Conservation (phyloP, 2,888 invertebrate genomes). For the Anthophora plumipes region DNA sequence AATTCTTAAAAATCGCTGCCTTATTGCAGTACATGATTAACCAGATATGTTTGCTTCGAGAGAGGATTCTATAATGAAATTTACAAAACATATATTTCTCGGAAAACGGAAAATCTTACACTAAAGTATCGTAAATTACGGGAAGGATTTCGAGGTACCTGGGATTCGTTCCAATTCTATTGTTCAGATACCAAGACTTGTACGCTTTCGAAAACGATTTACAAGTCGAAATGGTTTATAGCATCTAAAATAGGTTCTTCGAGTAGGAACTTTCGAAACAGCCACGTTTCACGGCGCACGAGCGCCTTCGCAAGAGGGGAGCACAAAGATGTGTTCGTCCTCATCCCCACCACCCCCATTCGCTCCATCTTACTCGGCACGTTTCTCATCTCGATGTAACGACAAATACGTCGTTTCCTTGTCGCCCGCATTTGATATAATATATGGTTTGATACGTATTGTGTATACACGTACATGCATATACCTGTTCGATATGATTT, state of each 20-base stretch:
- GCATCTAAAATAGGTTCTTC: slow-evolving; percentile 71
- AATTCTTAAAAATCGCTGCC: not conserved
- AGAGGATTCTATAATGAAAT: not conserved
- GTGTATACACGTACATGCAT: slow-evolving; percentile 10
- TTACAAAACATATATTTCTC: not conserved
- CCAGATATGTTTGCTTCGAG: not conserved
- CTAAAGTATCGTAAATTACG: slow-evolving; percentile 7
- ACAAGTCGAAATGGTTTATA: slow-evolving; percentile 50
- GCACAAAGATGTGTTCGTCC: slow-evolving; percentile 61
- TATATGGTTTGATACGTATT: slow-evolving; percentile 37
- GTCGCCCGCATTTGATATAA: slow-evolving; percentile 55
- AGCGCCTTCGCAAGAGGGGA: slow-evolving; percentile 67
- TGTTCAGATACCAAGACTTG: slow-evolving; percentile 12
- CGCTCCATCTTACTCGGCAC: slow-evolving; percentile 58
- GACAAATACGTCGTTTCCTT: slow-evolving; percentile 69
- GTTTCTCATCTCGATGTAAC: slow-evolving; percentile 62
- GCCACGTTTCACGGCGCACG: slow-evolving; percentile 70
- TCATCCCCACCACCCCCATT: slow-evolving; percentile 53
- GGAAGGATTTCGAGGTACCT: not conserved
- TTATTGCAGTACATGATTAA: not conserved
- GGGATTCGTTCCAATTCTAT: slow-evolving; percentile 8
- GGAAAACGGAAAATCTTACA: not conserved
- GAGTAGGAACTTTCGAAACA: slow-evolving; percentile 71
- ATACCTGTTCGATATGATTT: slow-evolving; percentile 44
- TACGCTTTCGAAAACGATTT: slow-evolving; percentile 37